These are phyloP conservation scores for Epirrhoe alternata DNA, from an alignment of 2,888 invertebrate species.

Conservation along the genomic window DNA sequence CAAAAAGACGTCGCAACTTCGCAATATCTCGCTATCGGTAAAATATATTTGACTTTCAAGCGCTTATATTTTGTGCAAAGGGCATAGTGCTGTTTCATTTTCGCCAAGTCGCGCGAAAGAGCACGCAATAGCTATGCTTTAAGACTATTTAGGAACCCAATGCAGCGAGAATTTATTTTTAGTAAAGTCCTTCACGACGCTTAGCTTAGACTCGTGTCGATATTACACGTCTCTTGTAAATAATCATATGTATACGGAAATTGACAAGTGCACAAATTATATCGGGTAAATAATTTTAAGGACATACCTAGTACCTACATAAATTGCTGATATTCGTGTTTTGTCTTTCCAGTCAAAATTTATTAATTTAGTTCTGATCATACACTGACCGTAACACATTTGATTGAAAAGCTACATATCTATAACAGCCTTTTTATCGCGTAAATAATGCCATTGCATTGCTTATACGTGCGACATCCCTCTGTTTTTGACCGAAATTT, in stretches of 20 bases:
- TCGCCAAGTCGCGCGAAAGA: no score
- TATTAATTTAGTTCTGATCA: background rate
- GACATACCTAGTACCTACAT: background rate
- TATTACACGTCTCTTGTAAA: background rate
- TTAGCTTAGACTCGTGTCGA: background rate
- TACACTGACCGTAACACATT: background rate
- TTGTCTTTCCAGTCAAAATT: background rate
- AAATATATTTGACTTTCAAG: no score
- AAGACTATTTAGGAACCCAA: no score
- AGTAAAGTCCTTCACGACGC: background rate
- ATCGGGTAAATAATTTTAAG: background rate
- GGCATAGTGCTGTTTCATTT: no score
- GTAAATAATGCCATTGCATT: no score
- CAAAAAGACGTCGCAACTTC: background rate
- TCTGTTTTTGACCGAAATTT: no score
- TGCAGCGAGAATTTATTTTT: no score
- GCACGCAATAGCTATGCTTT: no score
- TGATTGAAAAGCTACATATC: no score
- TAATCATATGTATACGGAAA: background rate
- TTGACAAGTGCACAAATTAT: constrained; percentile 3
- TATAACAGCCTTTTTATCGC: no score
- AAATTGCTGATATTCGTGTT: background rate
- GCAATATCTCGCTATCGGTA: background rate
- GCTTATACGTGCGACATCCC: no score
- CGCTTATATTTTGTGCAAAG: no score